Evolutionary conservation across 2,888 invertebrate species (phyloP), one percentile per base, ranked within the genome.

Genomic region (Hermaeophaga mercurialis): DNA sequence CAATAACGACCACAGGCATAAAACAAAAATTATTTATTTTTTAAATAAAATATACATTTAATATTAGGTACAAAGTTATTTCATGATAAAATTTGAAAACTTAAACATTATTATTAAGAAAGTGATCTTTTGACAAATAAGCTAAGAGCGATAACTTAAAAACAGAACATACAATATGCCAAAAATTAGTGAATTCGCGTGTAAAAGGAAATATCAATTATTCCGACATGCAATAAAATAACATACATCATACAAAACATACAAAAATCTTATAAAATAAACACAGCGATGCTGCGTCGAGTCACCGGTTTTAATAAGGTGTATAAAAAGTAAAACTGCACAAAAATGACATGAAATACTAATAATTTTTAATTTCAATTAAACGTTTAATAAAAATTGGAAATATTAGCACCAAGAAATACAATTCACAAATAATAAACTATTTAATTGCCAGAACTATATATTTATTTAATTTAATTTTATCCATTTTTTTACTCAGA

Each of bases 71-170:
- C 62, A 63, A 53, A 63, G 62, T 67, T 66, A 66, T 18, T 58
- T 59, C 28, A 62, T 65, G 61, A 69, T 68, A 68, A 66, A 70
- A 69, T 67, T 60, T 67, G 63, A 69, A 70, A 70, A 69, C 68
- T 67, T 68, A 68, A 69, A 66, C 55, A 54, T 56, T 56, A 62
- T 50, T 58, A 53, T 56, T 43, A 34, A 56, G 41, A 56, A 33
- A 46, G 56, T 62, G 62, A 44, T 46, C 22, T 48, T 46, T 46
- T 41, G 50, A 47, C 26, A 50, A 47, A 24, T 17, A 48, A 50
- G 45, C 33, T 45, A 24, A 50, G 17, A 28, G 56, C 44, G 31
- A 55, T 24, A 41, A 26, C 14, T 43, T 19, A n/a, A 22, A 24
- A 34, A 38, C 33, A 50, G 18, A 39, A 17, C 17, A 34, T 15